Evolutionary conservation across 2,113 vertebrate genomes (phyloP).

Genomic region (Felis catus): DNA sequence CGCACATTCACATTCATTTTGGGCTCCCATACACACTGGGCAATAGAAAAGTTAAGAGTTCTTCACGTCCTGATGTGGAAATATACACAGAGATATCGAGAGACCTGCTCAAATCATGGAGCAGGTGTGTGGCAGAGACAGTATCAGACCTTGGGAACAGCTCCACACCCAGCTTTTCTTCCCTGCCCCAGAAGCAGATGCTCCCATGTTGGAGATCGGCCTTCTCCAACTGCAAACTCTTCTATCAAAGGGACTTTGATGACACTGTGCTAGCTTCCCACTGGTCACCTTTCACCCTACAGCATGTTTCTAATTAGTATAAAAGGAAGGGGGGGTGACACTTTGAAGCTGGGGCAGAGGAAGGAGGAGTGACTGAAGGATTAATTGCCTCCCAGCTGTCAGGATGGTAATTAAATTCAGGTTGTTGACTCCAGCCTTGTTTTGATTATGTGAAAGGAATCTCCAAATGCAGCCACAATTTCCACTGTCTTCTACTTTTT

Average conservation of each 20-base stretch:
- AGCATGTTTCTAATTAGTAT: conserved; percentile 78
- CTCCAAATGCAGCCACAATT: conserved; percentile 71
- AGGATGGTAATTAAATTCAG: conserved; percentile 82
- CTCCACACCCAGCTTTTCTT: not conserved
- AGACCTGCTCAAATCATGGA: not conserved
- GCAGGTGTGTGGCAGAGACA: not conserved
- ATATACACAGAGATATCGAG: not conserved
- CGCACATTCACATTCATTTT: not conserved
- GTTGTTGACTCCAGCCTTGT: conserved; percentile 81
- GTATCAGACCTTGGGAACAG: too few species aligned
- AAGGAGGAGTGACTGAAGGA: conserved; percentile 49
- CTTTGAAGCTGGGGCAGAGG: conserved; percentile 67
- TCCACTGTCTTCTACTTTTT: conserved; percentile 59
- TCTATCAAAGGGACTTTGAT: conserved; percentile 9
- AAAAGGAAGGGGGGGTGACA: conserved; percentile 10
- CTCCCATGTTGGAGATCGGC: not conserved
- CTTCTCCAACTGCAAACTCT: not conserved
- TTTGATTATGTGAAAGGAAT: conserved; percentile 82
- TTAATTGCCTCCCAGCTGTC: conserved; percentile 84
- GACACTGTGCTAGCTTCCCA: conserved; percentile 52
- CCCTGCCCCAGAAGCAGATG: not conserved
- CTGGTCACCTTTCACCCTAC: conserved; percentile 68
- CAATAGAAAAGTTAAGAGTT: not conserved
- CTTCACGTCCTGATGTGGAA: not conserved
- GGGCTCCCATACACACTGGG: not conserved